Evolutionary conservation across 2,888 invertebrate genomes (phyloP), one percentile per base, ranked within the genome.

Genomic region (Catocala fraxini): DNA sequence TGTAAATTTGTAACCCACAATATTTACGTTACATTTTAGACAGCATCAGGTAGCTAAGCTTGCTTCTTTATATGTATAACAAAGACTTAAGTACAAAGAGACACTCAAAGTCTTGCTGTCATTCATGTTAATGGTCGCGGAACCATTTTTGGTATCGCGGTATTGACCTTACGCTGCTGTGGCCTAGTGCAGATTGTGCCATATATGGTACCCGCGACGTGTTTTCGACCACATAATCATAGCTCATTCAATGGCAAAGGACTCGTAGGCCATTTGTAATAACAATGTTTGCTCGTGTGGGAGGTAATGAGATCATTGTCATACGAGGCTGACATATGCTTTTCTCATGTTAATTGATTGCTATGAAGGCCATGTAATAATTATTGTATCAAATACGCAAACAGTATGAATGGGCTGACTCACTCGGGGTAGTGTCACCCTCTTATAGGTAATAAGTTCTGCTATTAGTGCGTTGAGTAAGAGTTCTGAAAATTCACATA

Each of bases 291-390:
- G 65, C 61, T 49, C 43, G 73, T 71, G 87, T 87, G 77, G 86
- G 87, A 58, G 51, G 82, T 77, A 86, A 87, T 87, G 86, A 86
- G 82, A 85, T 86, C 87, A 87, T 82, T 81, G 82, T 77, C 65
- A 60, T 59, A 63, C 39, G 10, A 35, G 35, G 47, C 25, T 49
- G 46, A 54, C 57, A 64, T 59, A 56, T 66, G 61, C 57, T 48
- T 63, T 59, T 72, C 56, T 57, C 65, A 60, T 53, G 62, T 42
- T 54, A 70, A 60, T 70, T 64, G 59, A 73, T 70, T 73, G 51
- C 55, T 70, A 63, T 43, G 57, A 54, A 63, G 60, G 54, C 52
- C 48, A 12, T 39, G 35, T 39, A 7, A 39, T 39, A 39, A 39
- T 39, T 1, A 25, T 3, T 25, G 25, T 25, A 25, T 25, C 25